These are phyloP conservation scores for Rhamnusium bicolor DNA, from an alignment of 2,888 invertebrate species.

Conservation along the genomic window DNA sequence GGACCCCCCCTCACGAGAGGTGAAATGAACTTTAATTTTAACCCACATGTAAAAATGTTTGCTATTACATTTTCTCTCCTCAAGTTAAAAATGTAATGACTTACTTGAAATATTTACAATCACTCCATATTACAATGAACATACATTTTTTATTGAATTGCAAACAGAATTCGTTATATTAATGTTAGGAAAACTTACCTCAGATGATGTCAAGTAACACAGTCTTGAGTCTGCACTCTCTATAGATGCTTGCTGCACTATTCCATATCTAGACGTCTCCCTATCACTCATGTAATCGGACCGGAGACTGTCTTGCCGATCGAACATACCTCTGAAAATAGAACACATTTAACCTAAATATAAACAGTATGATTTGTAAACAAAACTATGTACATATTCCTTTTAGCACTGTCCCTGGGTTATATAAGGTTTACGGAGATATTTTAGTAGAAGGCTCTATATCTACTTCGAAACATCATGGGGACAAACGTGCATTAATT, in stretches of 20 bases:
- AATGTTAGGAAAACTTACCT: slow-evolving; percentile 87
- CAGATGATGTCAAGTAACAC: slow-evolving; percentile 95
- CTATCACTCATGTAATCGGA: slow-evolving; percentile 94
- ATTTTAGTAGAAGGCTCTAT: neutral
- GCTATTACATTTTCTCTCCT: too few species aligned
- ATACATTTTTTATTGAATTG: too few species aligned
- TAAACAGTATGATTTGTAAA: neutral
- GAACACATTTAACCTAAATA: slow-evolving; percentile 4
- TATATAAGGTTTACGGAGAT: neutral
- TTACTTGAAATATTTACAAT: too few species aligned
- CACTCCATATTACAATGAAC: too few species aligned
- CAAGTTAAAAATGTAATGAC: too few species aligned
- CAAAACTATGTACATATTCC: neutral
- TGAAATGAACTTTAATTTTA: too few species aligned
- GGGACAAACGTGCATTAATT: too few species aligned
- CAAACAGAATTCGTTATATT: neutral
- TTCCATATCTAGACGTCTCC: slow-evolving; percentile 87
- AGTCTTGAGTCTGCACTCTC: slow-evolving; percentile 95
- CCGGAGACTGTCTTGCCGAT: slow-evolving; percentile 90
- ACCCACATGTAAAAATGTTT: too few species aligned
- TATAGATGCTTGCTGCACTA: slow-evolving; percentile 94
- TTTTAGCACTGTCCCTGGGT: neutral
- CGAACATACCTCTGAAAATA: slow-evolving; percentile 83
- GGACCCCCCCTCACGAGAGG: too few species aligned
- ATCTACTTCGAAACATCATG: neutral